Conservation (phyloP, 1,140 invertebrate genomes). For the Tenebrio molitor region DNA sequence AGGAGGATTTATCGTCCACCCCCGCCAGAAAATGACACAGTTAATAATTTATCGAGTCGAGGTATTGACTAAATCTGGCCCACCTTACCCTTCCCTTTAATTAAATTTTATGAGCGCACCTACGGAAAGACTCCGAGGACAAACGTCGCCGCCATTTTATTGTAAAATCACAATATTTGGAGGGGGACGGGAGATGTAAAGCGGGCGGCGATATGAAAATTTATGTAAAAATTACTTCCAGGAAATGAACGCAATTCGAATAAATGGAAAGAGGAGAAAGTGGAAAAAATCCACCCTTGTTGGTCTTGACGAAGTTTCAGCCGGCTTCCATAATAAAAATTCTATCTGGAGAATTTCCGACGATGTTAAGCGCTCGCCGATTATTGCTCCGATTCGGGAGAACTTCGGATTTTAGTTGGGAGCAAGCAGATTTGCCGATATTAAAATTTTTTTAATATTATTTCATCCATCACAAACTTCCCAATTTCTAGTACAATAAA, state of each 20-base stretch:
- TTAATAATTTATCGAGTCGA: no score
- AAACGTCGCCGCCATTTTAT: no score
- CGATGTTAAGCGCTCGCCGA: slow-evolving; percentile 5
- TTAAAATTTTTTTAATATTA: no score
- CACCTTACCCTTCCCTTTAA: slow-evolving; percentile 5
- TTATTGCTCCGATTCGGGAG: no score
- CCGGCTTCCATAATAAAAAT: slow-evolving; percentile 18
- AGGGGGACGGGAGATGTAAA: background rate
- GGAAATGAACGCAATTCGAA: slow-evolving; percentile 23
- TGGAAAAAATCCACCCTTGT: slow-evolving; percentile 19
- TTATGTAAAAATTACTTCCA: slow-evolving; percentile 34
- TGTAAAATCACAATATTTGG: slow-evolving; percentile 5
- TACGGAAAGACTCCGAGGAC: no score
- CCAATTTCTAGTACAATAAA: no score
- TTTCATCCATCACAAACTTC: no score
- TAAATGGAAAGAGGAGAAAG: slow-evolving; percentile 11
- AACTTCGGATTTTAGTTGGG: no score
- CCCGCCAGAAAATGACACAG: no score
- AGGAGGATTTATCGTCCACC: no score
- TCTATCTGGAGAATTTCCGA: slow-evolving; percentile 17
- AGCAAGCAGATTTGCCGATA: no score
- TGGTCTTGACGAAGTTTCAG: background rate
- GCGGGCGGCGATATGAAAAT: slow-evolving; percentile 14
- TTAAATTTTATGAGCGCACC: background rate
- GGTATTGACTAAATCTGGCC: background rate